Evolutionary conservation across 2,888 invertebrate species (phyloP).

Genomic region (Cephalotes varians): DNA sequence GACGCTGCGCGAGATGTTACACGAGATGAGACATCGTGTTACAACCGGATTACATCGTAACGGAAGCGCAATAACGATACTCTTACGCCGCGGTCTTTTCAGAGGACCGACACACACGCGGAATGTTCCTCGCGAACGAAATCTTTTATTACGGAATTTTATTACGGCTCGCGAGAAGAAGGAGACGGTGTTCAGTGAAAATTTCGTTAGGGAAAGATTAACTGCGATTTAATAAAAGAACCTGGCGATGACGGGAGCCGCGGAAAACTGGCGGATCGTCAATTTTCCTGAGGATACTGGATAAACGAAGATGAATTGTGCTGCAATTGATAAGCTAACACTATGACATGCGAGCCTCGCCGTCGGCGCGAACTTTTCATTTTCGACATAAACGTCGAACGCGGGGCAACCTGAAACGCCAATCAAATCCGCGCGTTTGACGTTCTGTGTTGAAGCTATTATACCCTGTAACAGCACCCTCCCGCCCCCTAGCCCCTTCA

Average conservation of each 20-base stretch:
- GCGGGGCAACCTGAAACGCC: slow-evolving; percentile 39
- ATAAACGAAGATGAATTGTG: slow-evolving; percentile 39
- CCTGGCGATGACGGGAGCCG: neutral
- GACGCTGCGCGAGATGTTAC: slow-evolving; percentile 37
- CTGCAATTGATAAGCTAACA: slow-evolving; percentile 43
- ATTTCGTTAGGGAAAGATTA: neutral
- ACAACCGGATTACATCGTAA: slow-evolving; percentile 41
- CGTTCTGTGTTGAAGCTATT: slow-evolving; percentile 52
- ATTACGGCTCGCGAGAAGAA: neutral
- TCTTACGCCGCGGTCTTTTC: neutral
- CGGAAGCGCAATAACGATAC: slow-evolving; percentile 24
- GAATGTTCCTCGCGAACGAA: neutral
- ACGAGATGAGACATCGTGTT: slow-evolving; percentile 48
- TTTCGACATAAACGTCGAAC: slow-evolving; percentile 53
- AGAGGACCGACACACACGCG: neutral
- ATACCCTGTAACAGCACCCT: slow-evolving; percentile 52
- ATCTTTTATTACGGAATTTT: neutral
- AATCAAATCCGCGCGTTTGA: slow-evolving; percentile 50
- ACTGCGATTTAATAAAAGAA: slow-evolving; percentile 4
- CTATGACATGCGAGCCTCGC: slow-evolving; percentile 25
- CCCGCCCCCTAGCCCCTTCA: neutral
- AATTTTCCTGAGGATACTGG: neutral
- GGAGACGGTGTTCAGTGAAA: neutral
- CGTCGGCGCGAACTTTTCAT: slow-evolving; percentile 52
- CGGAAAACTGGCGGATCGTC: neutral